Conservation (phyloP, 2,888 invertebrate genomes). For the Latrodectus elegans region DNA sequence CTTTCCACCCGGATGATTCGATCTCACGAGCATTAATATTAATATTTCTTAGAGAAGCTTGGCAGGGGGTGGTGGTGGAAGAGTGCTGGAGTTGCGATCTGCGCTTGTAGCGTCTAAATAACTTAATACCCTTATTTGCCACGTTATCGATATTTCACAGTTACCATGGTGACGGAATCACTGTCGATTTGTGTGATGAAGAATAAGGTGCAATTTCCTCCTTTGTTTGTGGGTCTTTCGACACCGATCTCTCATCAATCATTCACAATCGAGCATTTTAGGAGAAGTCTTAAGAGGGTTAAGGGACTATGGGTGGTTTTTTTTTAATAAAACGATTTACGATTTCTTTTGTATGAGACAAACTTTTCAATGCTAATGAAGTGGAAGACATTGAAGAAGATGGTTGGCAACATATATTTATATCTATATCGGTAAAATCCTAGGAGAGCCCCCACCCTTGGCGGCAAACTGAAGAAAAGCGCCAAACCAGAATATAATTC, state of each 20-base stretch:
- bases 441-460: too few relatives aligned
- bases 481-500: too few relatives aligned
- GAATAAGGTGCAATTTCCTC: constrained; percentile 5
- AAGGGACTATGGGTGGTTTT: not conserved
- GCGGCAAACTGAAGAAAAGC: too few relatives aligned
- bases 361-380: too few relatives aligned
- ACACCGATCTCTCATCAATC: not conserved
- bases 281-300: not conserved
- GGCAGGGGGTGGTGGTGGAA: not conserved
- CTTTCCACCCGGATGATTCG: not conserved
- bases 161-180: constrained; percentile 28
- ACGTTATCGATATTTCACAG: constrained; percentile 22
- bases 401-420: too few relatives aligned
- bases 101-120: not conserved
- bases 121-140: not conserved
- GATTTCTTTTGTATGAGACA: too few relatives aligned
- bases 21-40: constrained; percentile 12
- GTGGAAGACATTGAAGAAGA: too few relatives aligned
- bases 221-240: constrained; percentile 18
- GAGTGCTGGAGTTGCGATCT: not conserved
- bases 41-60: not conserved
- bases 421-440: too few relatives aligned
- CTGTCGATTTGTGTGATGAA: constrained; percentile 21
- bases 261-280: not conserved
- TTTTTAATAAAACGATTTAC: too few relatives aligned